phyloP scores from a whole-genome alignment of 2,113 vertebrate genomes.

The Galemys pyrenaicus region DNA sequence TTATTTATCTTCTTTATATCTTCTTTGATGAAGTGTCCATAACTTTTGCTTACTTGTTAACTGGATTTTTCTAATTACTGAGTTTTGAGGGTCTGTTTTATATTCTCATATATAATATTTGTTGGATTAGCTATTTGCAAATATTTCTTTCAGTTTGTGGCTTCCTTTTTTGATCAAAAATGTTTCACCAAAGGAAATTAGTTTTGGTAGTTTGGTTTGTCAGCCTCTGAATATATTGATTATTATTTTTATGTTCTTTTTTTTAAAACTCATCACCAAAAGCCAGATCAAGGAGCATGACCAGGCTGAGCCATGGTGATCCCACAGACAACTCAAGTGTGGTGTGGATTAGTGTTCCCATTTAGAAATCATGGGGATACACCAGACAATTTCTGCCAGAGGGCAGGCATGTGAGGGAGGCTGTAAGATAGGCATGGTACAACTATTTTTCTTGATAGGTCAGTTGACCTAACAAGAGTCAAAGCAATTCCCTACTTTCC shows the following conservation, averaged over 20 bases:
- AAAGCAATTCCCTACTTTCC: neutral
- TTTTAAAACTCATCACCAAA: neutral
- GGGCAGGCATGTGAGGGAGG: neutral
- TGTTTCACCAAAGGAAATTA: neutral
- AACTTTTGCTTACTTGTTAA: neutral
- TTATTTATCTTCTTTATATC: neutral
- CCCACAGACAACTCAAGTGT: neutral
- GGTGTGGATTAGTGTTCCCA: neutral
- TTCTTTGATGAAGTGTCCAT: too few species aligned
- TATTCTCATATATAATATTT: neutral
- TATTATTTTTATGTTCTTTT: neutral
- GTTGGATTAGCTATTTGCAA: neutral
- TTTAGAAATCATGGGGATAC: neutral
- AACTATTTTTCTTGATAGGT: neutral
- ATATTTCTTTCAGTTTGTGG: neutral
- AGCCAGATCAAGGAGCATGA: neutral
- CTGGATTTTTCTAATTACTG: neutral
- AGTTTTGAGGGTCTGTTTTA: neutral
- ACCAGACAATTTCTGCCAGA: neutral
- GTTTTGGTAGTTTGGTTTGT: neutral
- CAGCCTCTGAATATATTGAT: neutral
- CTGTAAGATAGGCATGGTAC: fast-evolving
- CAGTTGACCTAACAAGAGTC: too few species aligned
- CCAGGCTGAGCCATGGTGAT: neutral
- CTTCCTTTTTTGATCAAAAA: neutral